Evolutionary conservation across 1,140 invertebrate genomes (phyloP).

Genomic region (Solenopsis invicta): DNA sequence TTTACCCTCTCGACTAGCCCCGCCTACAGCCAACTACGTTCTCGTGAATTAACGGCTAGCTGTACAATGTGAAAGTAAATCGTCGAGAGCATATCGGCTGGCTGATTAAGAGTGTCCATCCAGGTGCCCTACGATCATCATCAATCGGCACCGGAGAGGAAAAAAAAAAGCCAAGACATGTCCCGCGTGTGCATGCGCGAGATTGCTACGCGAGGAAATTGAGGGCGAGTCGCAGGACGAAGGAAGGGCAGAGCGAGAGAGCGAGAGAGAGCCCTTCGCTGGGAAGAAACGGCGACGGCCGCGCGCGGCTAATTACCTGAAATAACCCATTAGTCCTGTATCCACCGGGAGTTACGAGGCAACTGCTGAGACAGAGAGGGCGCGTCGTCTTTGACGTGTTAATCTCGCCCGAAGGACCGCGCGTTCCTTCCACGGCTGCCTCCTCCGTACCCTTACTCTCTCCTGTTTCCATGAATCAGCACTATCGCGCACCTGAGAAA

Average conservation of each 20-base stretch:
- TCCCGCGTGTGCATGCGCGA: constrained; percentile 31
- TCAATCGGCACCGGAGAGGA: not conserved
- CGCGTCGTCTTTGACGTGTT: constrained; percentile 84
- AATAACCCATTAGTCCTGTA: constrained; percentile 85
- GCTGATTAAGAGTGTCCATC: constrained; percentile 57
- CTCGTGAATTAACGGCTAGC: constrained; percentile 34
- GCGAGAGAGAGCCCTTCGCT: constrained; percentile 62
- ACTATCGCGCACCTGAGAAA: constrained; percentile 80
- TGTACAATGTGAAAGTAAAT: constrained; percentile 34
- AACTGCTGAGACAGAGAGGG: constrained; percentile 67
- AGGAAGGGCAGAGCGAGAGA: not conserved
- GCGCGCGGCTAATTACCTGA: constrained; percentile 82
- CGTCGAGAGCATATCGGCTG: constrained; percentile 17
- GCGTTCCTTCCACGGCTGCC: constrained; percentile 51
- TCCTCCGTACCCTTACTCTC: constrained; percentile 29
- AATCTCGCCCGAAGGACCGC: constrained; percentile 77
- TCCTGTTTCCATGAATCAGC: constrained; percentile 84
- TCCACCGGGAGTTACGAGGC: constrained; percentile 79
- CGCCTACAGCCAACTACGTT: constrained; percentile 43
- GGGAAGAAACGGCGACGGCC: constrained; percentile 70
- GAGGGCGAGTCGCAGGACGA: constrained; percentile 13
- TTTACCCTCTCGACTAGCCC: constrained; percentile 59
- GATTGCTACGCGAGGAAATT: constrained; percentile 9
- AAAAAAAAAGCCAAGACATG: constrained; percentile 33
- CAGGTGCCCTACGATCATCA: constrained; percentile 5